Base-by-base conservation (phyloP, 2,888 invertebrate genomes). In the Agonopterix alstromeriana region DNA sequence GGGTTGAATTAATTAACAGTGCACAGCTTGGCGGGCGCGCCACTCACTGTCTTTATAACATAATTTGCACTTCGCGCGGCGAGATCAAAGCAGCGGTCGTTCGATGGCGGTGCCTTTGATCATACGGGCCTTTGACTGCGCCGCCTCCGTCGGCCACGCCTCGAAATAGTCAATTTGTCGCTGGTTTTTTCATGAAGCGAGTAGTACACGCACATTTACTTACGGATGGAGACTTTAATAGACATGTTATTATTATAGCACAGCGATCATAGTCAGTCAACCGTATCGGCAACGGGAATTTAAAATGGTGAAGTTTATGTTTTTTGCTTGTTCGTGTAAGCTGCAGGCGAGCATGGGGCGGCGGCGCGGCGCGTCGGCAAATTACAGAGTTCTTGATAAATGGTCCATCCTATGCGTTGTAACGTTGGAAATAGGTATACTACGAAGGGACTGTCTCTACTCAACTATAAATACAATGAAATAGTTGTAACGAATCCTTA, bases 51-150 rank as follows among this genome's bases (percentile, higher is more conserved):
- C 86, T 87, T 86, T 87, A 88, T 86, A 88, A 87, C 86, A 88
- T 89, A 89, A 89, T 89, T 89, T 89, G 89, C 89, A 89, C 88
- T 88, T 87, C 79, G 75, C 73, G 86, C 88, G 87, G 88, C 70
- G 70, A 83, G 81, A 87, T 89, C 88, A 89, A 89, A 88, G 88
- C 70, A 62, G 66, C 72, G 75, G 76, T 79, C 76, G 70, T 68
- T 77, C 77, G 79, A 73, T 75, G 82, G 77, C 88, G 88, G 89
- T 71, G 71, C 81, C 84, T 89, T 89, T 89, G 87, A 89, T 89
- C 87, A 79, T 73, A 65, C 73, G 73, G 70, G 81, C 84, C 84
- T 86, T 88, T 87, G 84, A 85, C 65, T 70, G 76, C 69, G 79
- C 86, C 85, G 83, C 83, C 82, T 74, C 77, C 75, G 73, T 77